Evolutionary conservation across 2,888 invertebrate species (phyloP), one percentile per base, ranked within the genome.

Genomic region (Aphidoletes aphidimyza): DNA sequence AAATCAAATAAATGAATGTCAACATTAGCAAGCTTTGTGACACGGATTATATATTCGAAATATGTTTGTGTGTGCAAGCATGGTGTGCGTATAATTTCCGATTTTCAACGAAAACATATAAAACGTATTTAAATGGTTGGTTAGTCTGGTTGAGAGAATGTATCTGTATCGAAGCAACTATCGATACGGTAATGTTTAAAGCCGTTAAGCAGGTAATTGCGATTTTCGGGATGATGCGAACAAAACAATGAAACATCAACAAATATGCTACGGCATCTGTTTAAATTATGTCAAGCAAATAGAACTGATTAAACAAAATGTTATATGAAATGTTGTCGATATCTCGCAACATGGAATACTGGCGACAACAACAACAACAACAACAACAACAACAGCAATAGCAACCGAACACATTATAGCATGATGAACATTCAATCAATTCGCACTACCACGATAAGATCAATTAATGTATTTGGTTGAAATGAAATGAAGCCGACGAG

Each of bases 231-330:
- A 34, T 30, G 30, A 34, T 69, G 69, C 14, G 34, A 14, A 69
- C 30, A 69, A 69, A 69, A 69, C 34, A 69, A 69, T 69, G 69
- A 69, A 69, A 9, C 69, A 30, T 69, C 69, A 69, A 69, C 69
- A 69, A 69, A 69, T 69, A 69, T 30, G 69, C 34, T 69, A n/a
- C 30, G 34, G 34, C 26, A 69, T 69, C 69, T 30, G 69, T 69
- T 54, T 69, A 30, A 69, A 69, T 69, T 69, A 30, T 69, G 69
- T 69, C 69, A 69, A 69, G 34, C 69, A 69, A 69, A 69, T 30
- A 69, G 69, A 30, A 69, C 69, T 69, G 69, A 30, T 69, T 30
- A 34, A 69, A 69, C 30, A 69, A 42, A 69, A 69, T 17, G 69
- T 14, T 69, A 54, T 54, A 54, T 54, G 54, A 26, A 26, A n/a